These are phyloP conservation scores for Centropristis striata DNA, from an alignment of 2,113 vertebrate genomes.

Conservation along the genomic window DNA sequence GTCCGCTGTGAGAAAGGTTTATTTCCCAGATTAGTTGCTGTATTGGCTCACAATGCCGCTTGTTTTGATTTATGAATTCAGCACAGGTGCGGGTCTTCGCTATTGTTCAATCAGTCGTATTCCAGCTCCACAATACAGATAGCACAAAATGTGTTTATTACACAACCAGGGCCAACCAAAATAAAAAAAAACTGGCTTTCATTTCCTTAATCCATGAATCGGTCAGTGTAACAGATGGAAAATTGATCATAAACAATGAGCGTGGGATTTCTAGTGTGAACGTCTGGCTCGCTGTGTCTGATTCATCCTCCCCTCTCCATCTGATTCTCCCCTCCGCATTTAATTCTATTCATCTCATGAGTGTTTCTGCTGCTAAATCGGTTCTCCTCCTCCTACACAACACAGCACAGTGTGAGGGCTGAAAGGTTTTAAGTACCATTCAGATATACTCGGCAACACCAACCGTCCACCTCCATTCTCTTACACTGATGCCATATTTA, in stretches of 20 bases:
- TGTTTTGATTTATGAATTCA: conserved; percentile 3
- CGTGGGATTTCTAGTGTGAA: conserved; percentile 79
- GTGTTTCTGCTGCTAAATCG: conserved; percentile 83
- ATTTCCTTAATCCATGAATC: conserved; percentile 74
- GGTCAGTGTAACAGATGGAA: conserved; percentile 81
- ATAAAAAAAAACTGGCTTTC: conserved; percentile 46
- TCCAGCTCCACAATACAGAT: conserved; percentile 17
- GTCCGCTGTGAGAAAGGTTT: conserved; percentile 12
- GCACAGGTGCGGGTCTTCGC: neutral
- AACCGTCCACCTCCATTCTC: conserved; percentile 72
- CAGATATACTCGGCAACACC: conserved; percentile 66
- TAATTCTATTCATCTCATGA: conserved; percentile 79
- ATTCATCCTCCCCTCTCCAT: conserved; percentile 78
- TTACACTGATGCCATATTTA: conserved; percentile 72
- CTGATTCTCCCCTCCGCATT: conserved; percentile 73
- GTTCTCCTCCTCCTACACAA: conserved; percentile 81
- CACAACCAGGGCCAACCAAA: conserved; percentile 29
- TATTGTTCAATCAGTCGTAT: conserved; percentile 31
- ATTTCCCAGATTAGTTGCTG: conserved; percentile 31
- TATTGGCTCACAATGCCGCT: neutral
- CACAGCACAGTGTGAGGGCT: conserved; percentile 49
- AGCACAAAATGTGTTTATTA: conserved; percentile 47
- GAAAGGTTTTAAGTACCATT: conserved; percentile 74
- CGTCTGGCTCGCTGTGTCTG: conserved; percentile 78
- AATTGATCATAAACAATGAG: conserved; percentile 78